These are phyloP conservation scores for Melieria crassipennis DNA, from an alignment of 2,888 invertebrate species.

Conservation along the genomic window DNA sequence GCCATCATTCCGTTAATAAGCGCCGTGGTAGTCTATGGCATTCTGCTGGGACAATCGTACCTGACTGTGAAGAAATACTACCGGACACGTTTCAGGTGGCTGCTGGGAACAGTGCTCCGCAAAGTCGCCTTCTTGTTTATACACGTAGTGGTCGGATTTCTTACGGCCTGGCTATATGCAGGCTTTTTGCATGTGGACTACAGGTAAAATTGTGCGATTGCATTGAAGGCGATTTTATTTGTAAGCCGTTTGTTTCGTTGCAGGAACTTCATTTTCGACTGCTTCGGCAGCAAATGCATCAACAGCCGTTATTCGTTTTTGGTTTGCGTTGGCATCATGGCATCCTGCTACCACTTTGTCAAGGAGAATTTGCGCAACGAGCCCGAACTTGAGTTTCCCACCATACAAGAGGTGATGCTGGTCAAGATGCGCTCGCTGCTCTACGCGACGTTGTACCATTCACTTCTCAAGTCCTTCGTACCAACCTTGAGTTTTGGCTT, in stretches of 20 bases:
- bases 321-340: conserved; percentile 75
- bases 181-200: conserved; percentile 72
- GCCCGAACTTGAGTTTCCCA: conserved; percentile 72
- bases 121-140: conserved; percentile 68
- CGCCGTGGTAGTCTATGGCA: conserved; percentile 76
- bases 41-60: conserved; percentile 77
- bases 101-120: conserved; percentile 71
- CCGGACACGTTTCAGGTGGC: conserved; percentile 74
- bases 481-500: conserved; percentile 73
- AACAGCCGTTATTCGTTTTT: conserved; percentile 76
- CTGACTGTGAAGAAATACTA: conserved; percentile 71
- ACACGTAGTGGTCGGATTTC: conserved; percentile 73
- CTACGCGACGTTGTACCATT: conserved; percentile 69
- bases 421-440: conserved; percentile 73
- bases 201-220: conserved; percentile 66
- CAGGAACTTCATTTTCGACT: conserved; percentile 49
- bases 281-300: conserved; percentile 67
- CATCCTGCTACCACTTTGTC: conserved; percentile 69
- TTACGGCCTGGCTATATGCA: conserved; percentile 76
- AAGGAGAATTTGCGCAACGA: conserved; percentile 52
- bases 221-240: neutral
- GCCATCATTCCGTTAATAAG: conserved; percentile 73
- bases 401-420: conserved; percentile 77
- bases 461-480: conserved; percentile 70
- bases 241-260: neutral